phyloP scores from a whole-genome alignment of 2,113 vertebrate species.

The Pholis gunnellus region DNA sequence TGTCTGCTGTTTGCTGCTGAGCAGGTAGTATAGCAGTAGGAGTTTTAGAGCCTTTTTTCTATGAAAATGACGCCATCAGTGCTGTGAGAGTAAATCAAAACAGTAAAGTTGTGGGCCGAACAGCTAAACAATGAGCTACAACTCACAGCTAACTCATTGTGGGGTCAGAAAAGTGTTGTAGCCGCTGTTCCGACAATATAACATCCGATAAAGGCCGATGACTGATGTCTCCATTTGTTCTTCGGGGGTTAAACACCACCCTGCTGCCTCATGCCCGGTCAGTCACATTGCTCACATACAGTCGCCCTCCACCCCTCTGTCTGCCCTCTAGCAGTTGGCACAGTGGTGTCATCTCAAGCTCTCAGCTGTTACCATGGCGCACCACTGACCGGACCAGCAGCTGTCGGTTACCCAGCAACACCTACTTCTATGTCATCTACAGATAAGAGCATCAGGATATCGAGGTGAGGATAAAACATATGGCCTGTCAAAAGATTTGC shows the following conservation, averaged over 20 bases:
- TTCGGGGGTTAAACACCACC: constrained; percentile 31
- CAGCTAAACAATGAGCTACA: background rate
- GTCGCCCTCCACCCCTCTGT: constrained; percentile 50
- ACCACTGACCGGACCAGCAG: constrained; percentile 55
- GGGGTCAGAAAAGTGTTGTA: background rate
- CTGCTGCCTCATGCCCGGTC: constrained; percentile 47
- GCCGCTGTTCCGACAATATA: background rate
- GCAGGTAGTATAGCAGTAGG: background rate
- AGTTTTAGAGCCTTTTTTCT: background rate
- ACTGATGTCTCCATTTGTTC: constrained; percentile 55
- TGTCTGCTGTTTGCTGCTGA: background rate
- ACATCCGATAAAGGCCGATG: constrained; percentile 21
- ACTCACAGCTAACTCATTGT: background rate
- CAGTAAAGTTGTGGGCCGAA: background rate
- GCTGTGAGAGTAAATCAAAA: background rate
- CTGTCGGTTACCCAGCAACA: constrained; percentile 45
- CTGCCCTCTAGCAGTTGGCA: constrained; percentile 76
- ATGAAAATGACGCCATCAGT: background rate
- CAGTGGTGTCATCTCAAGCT: constrained; percentile 45
- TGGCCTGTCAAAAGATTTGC: background rate
- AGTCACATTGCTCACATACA: constrained; percentile 75
- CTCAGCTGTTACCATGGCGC: constrained; percentile 71
- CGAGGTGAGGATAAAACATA: constrained; percentile 16
- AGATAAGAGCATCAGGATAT: constrained; percentile 39
- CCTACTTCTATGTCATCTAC: constrained; percentile 15